Conservation (phyloP, 2,888 invertebrate genomes). For the Sarcophaga rosellei region DNA sequence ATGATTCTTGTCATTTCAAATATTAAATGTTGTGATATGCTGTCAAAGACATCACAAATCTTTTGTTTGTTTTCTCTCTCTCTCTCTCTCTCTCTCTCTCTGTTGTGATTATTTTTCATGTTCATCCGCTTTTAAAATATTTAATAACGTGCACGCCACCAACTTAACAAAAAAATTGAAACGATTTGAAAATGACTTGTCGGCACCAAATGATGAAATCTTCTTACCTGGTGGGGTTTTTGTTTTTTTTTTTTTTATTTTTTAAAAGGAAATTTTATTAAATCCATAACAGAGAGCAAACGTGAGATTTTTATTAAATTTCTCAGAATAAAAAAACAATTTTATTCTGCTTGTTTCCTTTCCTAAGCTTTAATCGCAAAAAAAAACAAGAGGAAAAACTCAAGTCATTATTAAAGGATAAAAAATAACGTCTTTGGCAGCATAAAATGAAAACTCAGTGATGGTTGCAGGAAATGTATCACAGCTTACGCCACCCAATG, state of each 20-base stretch:
- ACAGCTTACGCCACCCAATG: no score
- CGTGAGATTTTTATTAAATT: neutral
- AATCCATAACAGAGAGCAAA: neutral
- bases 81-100: no score
- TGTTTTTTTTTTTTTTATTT: neutral
- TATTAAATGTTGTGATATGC: neutral
- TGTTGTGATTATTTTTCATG: slow-evolving; percentile 9
- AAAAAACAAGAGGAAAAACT: no score
- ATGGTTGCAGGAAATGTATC: no score
- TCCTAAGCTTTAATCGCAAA: no score
- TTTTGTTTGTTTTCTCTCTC: neutral
- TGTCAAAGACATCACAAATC: slow-evolving; percentile 14
- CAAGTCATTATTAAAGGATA: no score
- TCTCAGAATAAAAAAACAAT: neutral
- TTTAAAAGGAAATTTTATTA: neutral
- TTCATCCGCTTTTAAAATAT: neutral
- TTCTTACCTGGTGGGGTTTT: neutral
- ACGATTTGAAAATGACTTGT: neutral
- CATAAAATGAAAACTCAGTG: no score
- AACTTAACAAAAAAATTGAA: neutral
- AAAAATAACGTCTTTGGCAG: no score
- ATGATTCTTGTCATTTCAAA: neutral
- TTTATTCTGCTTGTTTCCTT: no score
- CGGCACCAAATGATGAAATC: neutral
- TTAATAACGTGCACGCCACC: neutral